phyloP scores from a whole-genome alignment of 2,797 vertebrate species.

The Anisognathus igniventris region DNA sequence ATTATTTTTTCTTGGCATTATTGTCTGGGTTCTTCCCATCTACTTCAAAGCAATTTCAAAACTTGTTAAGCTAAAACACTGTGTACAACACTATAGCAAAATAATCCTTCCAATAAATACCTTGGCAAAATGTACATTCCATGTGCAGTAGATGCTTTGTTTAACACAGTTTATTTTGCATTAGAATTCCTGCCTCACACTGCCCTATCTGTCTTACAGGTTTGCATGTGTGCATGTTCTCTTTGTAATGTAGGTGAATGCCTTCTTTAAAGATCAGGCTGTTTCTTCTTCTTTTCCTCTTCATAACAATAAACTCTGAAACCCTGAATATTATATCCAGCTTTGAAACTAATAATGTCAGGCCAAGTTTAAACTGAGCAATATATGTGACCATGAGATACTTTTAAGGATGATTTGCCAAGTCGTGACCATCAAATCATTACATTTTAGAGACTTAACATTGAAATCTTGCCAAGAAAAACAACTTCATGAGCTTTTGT shows the following conservation, averaged over 20 bases:
- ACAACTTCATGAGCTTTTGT: conserved; percentile 32
- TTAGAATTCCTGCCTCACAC: background rate
- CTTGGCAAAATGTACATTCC: background rate
- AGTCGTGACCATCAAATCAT: background rate
- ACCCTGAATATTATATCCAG: background rate
- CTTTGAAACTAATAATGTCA: background rate
- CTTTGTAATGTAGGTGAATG: background rate
- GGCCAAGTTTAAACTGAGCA: background rate
- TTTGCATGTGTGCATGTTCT: background rate
- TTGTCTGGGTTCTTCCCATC: background rate
- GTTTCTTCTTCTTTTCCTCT: background rate
- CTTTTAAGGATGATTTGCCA: background rate
- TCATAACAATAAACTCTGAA: background rate
- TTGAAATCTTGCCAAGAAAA: conserved; percentile 54
- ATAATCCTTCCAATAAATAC: background rate
- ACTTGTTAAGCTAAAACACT: background rate
- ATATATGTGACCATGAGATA: background rate
- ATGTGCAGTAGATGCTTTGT: background rate
- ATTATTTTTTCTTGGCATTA: background rate
- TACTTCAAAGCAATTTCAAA: background rate
- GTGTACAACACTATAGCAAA: background rate
- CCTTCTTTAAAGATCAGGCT: background rate
- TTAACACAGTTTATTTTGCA: background rate
- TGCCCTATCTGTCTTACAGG: background rate
- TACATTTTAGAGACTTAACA: conserved; percentile 17